Percentiles rank a stretch among this genome's conserved stretches.
These are phyloP conservation scores for Panthera uncia DNA, from an alignment of 2,113 vertebrate genomes.

Conservation along the genomic window DNA sequence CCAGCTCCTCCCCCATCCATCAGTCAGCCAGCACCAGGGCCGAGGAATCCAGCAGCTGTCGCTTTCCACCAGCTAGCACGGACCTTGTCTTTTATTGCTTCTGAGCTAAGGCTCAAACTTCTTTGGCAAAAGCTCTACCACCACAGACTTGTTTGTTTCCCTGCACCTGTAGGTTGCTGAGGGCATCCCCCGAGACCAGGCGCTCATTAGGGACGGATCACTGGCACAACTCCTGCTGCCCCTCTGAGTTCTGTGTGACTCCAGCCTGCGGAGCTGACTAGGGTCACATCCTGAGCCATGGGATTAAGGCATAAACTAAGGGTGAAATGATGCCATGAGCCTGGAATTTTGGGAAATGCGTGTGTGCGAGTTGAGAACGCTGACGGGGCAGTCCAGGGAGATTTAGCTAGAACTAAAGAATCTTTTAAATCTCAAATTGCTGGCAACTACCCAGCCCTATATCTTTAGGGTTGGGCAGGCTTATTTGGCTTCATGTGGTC, in stretches of 20 bases:
- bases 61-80: background rate
- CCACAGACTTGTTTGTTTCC: background rate
- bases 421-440: constrained; percentile 7
- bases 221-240: background rate
- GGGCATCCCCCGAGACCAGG: background rate
- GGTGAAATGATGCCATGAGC: background rate
- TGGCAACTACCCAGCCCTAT: background rate
- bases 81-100: background rate
- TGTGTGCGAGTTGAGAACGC: background rate
- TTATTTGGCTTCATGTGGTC: background rate
- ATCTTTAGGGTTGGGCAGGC: background rate
- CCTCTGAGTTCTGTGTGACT: background rate
- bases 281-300: background rate
- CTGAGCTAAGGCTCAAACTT: background rate
- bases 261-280: background rate
- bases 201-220: background rate
- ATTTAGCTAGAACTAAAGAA: background rate
- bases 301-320: background rate
- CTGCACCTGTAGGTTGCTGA: background rate
- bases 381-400: background rate
- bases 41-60: background rate
- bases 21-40: background rate
- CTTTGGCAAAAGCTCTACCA: background rate
- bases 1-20: background rate
- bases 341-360: constrained; percentile 42